Base-by-base conservation (phyloP, 1,140 invertebrate species). In the Tribolium madens region DNA sequence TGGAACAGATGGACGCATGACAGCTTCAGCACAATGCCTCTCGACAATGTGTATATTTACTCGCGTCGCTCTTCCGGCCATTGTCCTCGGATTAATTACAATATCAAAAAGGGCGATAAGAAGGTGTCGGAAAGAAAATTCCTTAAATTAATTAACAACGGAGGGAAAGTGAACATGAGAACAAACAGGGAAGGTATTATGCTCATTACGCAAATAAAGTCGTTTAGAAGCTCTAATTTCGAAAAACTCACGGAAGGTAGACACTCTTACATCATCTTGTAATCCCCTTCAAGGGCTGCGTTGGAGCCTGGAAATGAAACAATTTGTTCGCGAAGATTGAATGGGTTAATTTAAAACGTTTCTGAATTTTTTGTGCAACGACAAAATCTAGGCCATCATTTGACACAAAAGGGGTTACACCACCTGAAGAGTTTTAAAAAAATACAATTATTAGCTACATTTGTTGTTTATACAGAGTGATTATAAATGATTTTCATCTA, bases 1-100 rank as follows among this genome's bases (percentile, higher is more conserved):
- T 31, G 26, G 70, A 72, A 52, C 70, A 72, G 70, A 72, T 72
- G 70, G 70, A 72, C 70, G 70, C 70, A 72, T 72, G 70, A 72
- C 70, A 72, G 70, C 70, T 52, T 52, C 70, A 7, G 50, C n/a
- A 72, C 70, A 72, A 72, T 72, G 70, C 46, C 70, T n/a, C 12
- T 42, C 42, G 70, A 50, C 70, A 52, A 52, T 72, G 70, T 72
- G 70, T 72, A 72, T 72, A 72, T 72, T 72, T 72, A 72, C 70
- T 72, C 46, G 46, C 46, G 50, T 13, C 13, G 70, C n/a, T 26
- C 5, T 33, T 69, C 12, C 46, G 69, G 1, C 47, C 26, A 50
- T 72, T 72, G 70, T 72, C 26, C 17, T 15, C 15, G 42, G 70
- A 72, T 72, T 72, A 72, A 72, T 72, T 72, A 72, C 46, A 18